phyloP scores from a whole-genome alignment of 2,797 vertebrate genomes.

The Microctenopoma lineatum region DNA sequence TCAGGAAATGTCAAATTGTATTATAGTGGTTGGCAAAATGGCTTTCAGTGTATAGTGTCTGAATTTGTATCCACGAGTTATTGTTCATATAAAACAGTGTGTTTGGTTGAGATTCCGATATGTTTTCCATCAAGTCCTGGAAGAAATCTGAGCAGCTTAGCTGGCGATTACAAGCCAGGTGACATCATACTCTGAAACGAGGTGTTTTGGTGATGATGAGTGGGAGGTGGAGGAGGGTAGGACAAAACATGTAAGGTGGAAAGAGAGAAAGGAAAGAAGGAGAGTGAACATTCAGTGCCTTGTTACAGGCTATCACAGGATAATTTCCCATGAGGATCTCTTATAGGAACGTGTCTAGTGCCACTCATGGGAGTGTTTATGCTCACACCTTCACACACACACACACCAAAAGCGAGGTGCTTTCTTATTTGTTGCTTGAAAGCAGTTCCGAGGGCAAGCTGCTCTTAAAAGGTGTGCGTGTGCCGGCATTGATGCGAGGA shows the following conservation, averaged over 20 bases:
- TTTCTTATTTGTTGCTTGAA: slow-evolving; percentile 48
- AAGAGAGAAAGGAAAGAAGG: slow-evolving; percentile 7
- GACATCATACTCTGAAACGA: slow-evolving; percentile 66
- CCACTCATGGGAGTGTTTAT: slow-evolving; percentile 71
- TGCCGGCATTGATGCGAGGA: slow-evolving; percentile 36
- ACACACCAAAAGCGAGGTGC: slow-evolving; percentile 21
- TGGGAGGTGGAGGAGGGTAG: slow-evolving; percentile 43
- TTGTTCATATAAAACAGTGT: slow-evolving; percentile 1
- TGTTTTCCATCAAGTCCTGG: slow-evolving; percentile 24
- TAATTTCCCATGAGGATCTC: slow-evolving; percentile 76
- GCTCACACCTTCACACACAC: slow-evolving; percentile 51
- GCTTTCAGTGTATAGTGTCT: slow-evolving; percentile 24
- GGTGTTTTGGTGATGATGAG: slow-evolving; percentile 30
- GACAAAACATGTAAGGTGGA: slow-evolving; percentile 18
- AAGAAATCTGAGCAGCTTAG: slow-evolving; percentile 27
- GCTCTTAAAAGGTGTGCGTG: slow-evolving; percentile 40
- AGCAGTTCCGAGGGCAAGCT: slow-evolving; percentile 51
- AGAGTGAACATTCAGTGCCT: slow-evolving; percentile 46
- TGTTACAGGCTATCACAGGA: slow-evolving; percentile 66
- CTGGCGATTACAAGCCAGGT: slow-evolving; percentile 40
- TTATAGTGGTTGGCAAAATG: slow-evolving; percentile 43
- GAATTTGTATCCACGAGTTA: slow-evolving; percentile 11
- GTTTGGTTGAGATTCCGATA: slow-evolving; percentile 6
- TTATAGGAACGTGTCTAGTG: slow-evolving; percentile 58
- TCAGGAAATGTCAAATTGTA: slow-evolving; percentile 45